These are phyloP conservation scores for Lithophane leautieri DNA, from an alignment of 2,888 invertebrate genomes.

Conservation along the genomic window DNA sequence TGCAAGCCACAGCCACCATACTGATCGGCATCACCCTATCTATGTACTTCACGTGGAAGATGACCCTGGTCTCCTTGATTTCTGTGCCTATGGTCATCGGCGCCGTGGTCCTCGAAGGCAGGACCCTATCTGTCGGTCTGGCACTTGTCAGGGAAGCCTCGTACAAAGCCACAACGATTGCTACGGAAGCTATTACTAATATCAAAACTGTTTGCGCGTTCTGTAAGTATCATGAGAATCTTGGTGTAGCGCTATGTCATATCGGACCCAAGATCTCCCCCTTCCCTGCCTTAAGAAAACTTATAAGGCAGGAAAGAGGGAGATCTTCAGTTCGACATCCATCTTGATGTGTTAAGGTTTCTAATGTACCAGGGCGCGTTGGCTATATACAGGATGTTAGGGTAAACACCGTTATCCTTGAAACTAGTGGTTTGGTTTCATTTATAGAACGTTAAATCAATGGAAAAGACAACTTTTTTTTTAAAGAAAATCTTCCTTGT, in stretches of 20 bases:
- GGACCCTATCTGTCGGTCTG: slow-evolving; percentile 91
- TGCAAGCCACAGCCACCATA: slow-evolving; percentile 92
- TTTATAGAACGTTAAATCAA: too few relatives aligned
- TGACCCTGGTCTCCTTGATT: slow-evolving; percentile 92
- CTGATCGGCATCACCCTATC: slow-evolving; percentile 91
- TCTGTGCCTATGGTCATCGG: slow-evolving; percentile 92
- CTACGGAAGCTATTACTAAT: slow-evolving; percentile 94
- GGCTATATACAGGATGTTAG: too few relatives aligned
- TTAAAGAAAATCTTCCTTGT: too few relatives aligned
- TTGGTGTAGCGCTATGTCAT: not conserved
- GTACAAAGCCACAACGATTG: slow-evolving; percentile 93
- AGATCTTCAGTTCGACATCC: too few relatives aligned
- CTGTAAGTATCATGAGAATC: slow-evolving; percentile 81
- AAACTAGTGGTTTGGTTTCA: too few relatives aligned
- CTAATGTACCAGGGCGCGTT: too few relatives aligned
- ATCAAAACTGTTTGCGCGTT: slow-evolving; percentile 93
- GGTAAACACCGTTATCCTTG: too few relatives aligned
- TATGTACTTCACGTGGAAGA: slow-evolving; percentile 92
- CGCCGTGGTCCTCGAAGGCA: slow-evolving; percentile 92
- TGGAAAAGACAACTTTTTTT: too few relatives aligned
- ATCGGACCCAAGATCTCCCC: too few relatives aligned
- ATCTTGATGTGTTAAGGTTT: too few relatives aligned
- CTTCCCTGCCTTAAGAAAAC: too few relatives aligned
- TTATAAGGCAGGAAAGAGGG: not conserved
- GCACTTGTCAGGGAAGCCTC: slow-evolving; percentile 91